A percentile compares a stretch with the other conserved stretches of the same genome.
Evolutionary conservation across 2,113 vertebrate genomes (phyloP).

Genomic region (Donacobius atricapilla): DNA sequence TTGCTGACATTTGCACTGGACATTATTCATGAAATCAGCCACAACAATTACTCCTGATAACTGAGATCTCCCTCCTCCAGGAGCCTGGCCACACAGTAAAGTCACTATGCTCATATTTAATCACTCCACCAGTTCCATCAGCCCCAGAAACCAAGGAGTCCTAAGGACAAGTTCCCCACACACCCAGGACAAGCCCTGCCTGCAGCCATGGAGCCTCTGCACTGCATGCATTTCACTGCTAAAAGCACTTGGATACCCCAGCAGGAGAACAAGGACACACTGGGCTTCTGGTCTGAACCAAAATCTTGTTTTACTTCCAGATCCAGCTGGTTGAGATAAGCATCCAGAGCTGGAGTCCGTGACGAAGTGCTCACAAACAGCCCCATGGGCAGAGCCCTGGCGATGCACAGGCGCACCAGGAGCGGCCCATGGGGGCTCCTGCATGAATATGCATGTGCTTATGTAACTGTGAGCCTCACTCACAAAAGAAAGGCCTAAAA

Average conservation of each 20-base stretch:
- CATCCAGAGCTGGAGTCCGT: not conserved
- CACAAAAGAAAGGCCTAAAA: not conserved
- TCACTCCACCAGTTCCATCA: not conserved
- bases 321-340: not conserved
- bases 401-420: accelerated
- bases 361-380: not conserved
- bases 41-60: not conserved
- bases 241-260: not conserved
- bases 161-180: not conserved
- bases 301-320: not conserved
- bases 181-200: not conserved
- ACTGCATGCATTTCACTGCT: not conserved
- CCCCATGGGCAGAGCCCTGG: not conserved
- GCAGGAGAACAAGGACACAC: not conserved
- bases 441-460: not conserved
- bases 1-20: not conserved
- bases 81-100: not conserved
- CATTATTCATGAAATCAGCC: conserved; percentile 19
- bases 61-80: not conserved
- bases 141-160: not conserved
- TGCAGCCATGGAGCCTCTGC: not conserved
- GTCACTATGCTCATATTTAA: not conserved
- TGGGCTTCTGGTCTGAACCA: not conserved
- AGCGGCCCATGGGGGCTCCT: not conserved
- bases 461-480: not conserved